phyloP scores from a whole-genome alignment of 2,113 vertebrate genomes.

The Ageneiosus marmoratus region DNA sequence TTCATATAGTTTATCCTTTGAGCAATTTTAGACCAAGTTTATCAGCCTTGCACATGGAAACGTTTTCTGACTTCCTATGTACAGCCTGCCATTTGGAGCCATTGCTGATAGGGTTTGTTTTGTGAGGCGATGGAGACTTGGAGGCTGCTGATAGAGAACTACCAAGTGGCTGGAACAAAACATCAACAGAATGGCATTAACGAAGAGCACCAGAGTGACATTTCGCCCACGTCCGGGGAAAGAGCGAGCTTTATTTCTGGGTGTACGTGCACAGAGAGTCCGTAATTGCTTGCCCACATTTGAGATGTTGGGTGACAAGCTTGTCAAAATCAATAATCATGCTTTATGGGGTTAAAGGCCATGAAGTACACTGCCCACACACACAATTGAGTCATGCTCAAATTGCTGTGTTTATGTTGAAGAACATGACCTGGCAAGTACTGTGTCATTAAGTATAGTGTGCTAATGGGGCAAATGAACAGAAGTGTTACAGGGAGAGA shows the following conservation, averaged over 20 bases:
- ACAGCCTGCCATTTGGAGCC: neutral
- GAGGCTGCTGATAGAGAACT: conserved; percentile 39
- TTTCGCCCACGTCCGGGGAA: conserved; percentile 67
- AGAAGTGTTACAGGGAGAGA: neutral
- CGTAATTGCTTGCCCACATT: conserved; percentile 73
- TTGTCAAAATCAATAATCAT: conserved; percentile 73
- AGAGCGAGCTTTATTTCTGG: conserved; percentile 64
- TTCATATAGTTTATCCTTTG: too few species aligned
- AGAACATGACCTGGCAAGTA: conserved; percentile 66
- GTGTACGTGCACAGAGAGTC: conserved; percentile 66
- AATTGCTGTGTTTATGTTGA: conserved; percentile 67
- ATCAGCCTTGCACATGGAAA: neutral
- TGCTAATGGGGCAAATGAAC: conserved; percentile 4
- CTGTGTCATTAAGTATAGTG: conserved; percentile 64
- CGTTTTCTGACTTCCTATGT: neutral
- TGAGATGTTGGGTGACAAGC: conserved; percentile 70
- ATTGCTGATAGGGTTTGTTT: conserved; percentile 1
- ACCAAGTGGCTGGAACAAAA: conserved; percentile 34
- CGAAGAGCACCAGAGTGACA: conserved; percentile 72
- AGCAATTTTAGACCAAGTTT: neutral
- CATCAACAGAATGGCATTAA: conserved; percentile 45
- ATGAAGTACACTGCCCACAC: conserved; percentile 47
- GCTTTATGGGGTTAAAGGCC: conserved; percentile 57
- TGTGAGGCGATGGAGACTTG: neutral
- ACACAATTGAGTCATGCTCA: conserved; percentile 39